These are phyloP conservation scores for Odontothrips loti DNA, from an alignment of 2,888 invertebrate species.

Conservation along the genomic window DNA sequence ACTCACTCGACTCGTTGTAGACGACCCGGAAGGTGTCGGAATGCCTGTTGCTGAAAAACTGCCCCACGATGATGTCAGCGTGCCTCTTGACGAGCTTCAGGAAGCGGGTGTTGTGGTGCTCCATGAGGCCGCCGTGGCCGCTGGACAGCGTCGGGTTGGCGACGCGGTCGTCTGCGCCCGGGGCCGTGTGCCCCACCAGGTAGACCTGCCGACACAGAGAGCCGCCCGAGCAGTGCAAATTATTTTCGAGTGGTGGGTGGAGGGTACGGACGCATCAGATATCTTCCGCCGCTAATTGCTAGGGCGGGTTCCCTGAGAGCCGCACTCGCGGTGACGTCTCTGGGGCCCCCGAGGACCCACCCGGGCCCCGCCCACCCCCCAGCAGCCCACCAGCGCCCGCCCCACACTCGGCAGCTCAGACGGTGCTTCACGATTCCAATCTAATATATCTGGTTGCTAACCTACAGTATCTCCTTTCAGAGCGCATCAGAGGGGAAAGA, in stretches of 20 bases:
- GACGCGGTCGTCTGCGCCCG: conserved; percentile 74
- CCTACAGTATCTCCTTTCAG: conserved; percentile 1
- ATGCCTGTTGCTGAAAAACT: conserved; percentile 89
- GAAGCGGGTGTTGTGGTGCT: conserved; percentile 72
- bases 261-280: too few relatives aligned
- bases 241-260: too few relatives aligned
- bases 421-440: neutral
- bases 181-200: conserved; percentile 85
- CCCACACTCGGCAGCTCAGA: too few relatives aligned
- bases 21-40: conserved; percentile 86
- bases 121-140: conserved; percentile 59
- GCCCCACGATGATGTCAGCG: conserved; percentile 78
- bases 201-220: conserved; percentile 64
- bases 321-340: too few relatives aligned
- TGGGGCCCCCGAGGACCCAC: too few relatives aligned
- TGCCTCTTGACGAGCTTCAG: conserved; percentile 69
- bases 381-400: too few relatives aligned
- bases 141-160: conserved; percentile 60
- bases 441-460: conserved; percentile 12
- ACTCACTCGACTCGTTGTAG: conserved; percentile 69
- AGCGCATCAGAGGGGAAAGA: too few relatives aligned
- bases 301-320: too few relatives aligned
- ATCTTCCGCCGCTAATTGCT: too few relatives aligned
- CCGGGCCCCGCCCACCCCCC: too few relatives aligned
- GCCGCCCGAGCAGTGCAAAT: too few relatives aligned